phyloP scores from a whole-genome alignment of 2,888 invertebrate genomes.

The Actias luna region DNA sequence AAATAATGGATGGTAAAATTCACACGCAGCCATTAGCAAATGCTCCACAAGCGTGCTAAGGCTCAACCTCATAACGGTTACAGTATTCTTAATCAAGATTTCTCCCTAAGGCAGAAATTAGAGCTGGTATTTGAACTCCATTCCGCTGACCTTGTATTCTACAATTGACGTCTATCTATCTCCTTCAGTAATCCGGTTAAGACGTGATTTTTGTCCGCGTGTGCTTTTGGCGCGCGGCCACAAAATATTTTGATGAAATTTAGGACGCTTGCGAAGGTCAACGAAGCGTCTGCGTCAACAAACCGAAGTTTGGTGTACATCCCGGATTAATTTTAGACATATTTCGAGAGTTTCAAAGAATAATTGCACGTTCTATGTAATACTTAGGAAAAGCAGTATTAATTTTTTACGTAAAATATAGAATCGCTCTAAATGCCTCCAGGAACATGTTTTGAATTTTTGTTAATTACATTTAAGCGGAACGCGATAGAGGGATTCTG shows the following conservation, averaged over 20 bases:
- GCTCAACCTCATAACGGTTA: no score
- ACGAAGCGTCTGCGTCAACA: slow-evolving; percentile 13
- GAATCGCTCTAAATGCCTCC: no score
- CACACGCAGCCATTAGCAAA: no score
- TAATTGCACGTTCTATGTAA: background rate
- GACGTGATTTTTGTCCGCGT: slow-evolving; percentile 15
- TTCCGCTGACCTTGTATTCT: slow-evolving; percentile 2
- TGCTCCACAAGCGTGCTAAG: no score
- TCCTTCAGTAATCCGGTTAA: slow-evolving; percentile 1
- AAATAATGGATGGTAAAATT: no score
- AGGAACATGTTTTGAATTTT: no score
- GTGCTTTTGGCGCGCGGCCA: slow-evolving; percentile 42
- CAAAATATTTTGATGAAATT: slow-evolving; percentile 33
- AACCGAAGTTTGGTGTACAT: slow-evolving; percentile 20
- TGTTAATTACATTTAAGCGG: no score
- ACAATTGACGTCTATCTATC: background rate
- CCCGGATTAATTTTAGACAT: slow-evolving; percentile 5
- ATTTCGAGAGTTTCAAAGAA: background rate
- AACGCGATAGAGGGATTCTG: no score
- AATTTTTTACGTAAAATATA: background rate
- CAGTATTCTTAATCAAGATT: no score
- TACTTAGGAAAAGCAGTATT: background rate
- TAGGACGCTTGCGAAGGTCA: slow-evolving; percentile 24
- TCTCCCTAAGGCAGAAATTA: background rate
- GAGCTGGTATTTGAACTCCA: background rate